phyloP scores from a whole-genome alignment of 1,140 invertebrate genomes.

The Lethrus apterus region DNA sequence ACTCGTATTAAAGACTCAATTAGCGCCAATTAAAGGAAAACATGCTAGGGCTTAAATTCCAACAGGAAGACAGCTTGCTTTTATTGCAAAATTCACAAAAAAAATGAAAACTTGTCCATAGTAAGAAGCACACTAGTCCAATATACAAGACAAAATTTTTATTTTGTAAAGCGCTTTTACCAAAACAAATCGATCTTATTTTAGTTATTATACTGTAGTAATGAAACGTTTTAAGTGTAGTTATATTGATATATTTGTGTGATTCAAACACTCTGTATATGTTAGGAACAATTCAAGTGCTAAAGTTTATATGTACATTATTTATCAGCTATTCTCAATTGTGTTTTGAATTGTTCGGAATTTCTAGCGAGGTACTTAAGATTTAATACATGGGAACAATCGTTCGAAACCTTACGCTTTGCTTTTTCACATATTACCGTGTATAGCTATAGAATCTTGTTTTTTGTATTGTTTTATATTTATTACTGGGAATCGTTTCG shows the following conservation, averaged over 20 bases:
- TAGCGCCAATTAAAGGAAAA: not conserved
- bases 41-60: constrained; percentile 7
- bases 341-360: too few species aligned
- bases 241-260: constrained; percentile 4
- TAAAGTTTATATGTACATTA: too few species aligned
- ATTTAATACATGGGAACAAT: constrained; percentile 10
- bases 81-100: not conserved
- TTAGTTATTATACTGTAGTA: constrained; percentile 15
- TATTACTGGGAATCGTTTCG: constrained; percentile 16
- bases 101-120: constrained; percentile 11
- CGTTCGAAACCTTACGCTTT: constrained; percentile 18
- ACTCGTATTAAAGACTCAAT: not conserved
- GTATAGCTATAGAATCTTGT: constrained; percentile 31
- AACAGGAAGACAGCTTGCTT: not conserved
- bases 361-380: constrained; percentile 11
- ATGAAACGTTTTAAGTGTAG: not conserved
- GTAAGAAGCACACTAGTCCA: constrained; percentile 14
- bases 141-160: constrained; percentile 10
- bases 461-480: constrained; percentile 33
- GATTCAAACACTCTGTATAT: constrained; percentile 4
- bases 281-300: too few species aligned
- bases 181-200: constrained; percentile 8
- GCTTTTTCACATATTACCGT: constrained; percentile 26
- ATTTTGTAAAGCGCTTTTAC: constrained; percentile 12
- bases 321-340: too few species aligned